Percentiles rank a stretch among this genome's conserved stretches.
These are phyloP conservation scores for Eospalax fontanierii DNA, from an alignment of 2,797 vertebrate genomes.

Conservation along the genomic window DNA sequence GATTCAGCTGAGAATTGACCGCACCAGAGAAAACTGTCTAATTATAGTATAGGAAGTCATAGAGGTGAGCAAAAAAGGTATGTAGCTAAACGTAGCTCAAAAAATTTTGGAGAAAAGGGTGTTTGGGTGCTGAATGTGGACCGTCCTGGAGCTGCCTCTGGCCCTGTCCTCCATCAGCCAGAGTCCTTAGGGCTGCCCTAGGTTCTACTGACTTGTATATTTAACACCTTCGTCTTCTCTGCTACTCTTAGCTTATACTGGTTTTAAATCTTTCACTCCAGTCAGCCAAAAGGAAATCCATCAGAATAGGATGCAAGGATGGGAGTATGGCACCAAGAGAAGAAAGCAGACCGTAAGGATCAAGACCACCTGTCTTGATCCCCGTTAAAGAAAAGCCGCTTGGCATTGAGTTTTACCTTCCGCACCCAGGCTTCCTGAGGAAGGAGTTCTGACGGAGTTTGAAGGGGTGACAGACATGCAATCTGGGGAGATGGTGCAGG, in stretches of 20 bases:
- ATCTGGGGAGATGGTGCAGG: neutral
- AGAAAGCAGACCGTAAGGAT: neutral
- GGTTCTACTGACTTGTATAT: neutral
- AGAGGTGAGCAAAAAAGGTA: slow-evolving; percentile 10
- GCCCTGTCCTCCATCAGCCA: neutral
- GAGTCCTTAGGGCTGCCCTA: neutral
- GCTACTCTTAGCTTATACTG: neutral
- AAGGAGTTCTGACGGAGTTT: neutral
- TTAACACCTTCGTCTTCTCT: neutral
- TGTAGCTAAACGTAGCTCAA: too few relatives aligned
- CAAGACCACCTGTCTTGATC: too few relatives aligned
- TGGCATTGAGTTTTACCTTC: neutral
- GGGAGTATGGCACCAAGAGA: neutral
- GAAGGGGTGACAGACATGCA: neutral
- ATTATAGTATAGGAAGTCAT: neutral
- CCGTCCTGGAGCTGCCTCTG: neutral
- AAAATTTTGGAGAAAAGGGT: neutral
- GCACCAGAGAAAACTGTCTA: neutral
- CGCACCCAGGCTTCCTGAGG: neutral
- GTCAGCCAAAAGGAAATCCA: neutral
- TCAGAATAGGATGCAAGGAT: neutral
- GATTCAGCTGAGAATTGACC: neutral
- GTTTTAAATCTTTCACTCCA: slow-evolving; percentile 29
- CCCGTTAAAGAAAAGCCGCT: neutral
- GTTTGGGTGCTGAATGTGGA: neutral